Evolutionary conservation across 2,888 invertebrate genomes (phyloP).

Genomic region (Micoletzkya japonica): DNA sequence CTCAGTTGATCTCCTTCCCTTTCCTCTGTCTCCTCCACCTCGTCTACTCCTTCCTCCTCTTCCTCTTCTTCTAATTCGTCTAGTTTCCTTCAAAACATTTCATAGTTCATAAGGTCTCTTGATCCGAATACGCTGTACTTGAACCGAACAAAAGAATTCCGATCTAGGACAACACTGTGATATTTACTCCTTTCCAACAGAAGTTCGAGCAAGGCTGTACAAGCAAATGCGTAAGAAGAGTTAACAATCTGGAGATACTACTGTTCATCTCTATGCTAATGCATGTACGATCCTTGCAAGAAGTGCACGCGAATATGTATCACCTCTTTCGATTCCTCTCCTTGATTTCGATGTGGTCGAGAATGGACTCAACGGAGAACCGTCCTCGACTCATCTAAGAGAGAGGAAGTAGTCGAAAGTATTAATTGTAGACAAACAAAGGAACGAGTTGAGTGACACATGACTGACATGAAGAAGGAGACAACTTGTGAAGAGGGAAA

Average conservation of each 20-base stretch:
- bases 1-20: neutral
- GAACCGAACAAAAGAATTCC: too few species aligned
- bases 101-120: neutral
- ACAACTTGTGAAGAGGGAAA: too few species aligned
- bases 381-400: neutral
- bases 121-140: too few species aligned
- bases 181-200: too few species aligned
- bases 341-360: slow-evolving; percentile 21
- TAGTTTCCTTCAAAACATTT: slow-evolving; percentile 7
- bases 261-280: neutral
- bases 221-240: too few species aligned
- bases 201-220: too few species aligned
- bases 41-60: slow-evolving; percentile 15
- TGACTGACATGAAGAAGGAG: too few species aligned
- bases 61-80: slow-evolving; percentile 23
- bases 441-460: too few species aligned
- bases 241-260: too few species aligned
- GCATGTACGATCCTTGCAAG: neutral
- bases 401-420: too few species aligned
- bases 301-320: neutral
- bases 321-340: slow-evolving; percentile 23
- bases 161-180: too few species aligned
- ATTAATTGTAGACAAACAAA: too few species aligned
- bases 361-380: slow-evolving; percentile 27
- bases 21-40: neutral